Evolutionary conservation across 2,888 invertebrate genomes (phyloP), one percentile per base, ranked within the genome.

Genomic region (Oligia fasciuncula): DNA sequence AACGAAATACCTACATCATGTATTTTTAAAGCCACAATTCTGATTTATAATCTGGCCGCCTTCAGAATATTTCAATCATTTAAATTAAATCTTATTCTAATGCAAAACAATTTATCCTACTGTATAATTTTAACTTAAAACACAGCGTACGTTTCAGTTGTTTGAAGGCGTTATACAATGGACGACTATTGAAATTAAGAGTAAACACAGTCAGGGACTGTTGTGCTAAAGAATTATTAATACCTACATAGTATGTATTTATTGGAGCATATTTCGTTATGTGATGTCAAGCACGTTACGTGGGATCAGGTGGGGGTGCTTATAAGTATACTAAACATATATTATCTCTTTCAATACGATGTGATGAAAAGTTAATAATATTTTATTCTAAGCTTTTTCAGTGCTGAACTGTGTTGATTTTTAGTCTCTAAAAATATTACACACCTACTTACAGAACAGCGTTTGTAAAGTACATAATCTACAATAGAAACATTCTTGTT

Each of bases 51-150:
- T n/a, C 57, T 23, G 0, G 60, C 57, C n/a, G 35, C 63, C 62
- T 74, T 71, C n/a, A 69, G 17, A 69, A 85, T 68, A 77, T 60
- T 81, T 72, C 43, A 63, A 72, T 11, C 67, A 54, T 81, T 76
- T 46, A 77, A 73, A 76, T 67, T 49, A 65, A 73, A 71, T 29
- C 57, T 46, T 40, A 73, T 67, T 76, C 29, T 63, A 35, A 79
- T 57, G 62, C 11, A 77, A 72, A 79, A 76, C 67, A 54, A 60
- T 79, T 67, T 75, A 70, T 51, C 49, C 5, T 14, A 40, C 19
- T 63, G 62, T 57, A 69, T 69, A 72, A 79, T 82, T 82, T 76
- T 4, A 62, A 75, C 46, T 81, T 79, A 14, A 72, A 68, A 69
- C 23, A 69, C 35, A 63, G 60, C 23, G 69, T 70, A 68, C 46